Base-by-base conservation (phyloP, 2,113 vertebrate species). In the Syngnathus typhle region DNA sequence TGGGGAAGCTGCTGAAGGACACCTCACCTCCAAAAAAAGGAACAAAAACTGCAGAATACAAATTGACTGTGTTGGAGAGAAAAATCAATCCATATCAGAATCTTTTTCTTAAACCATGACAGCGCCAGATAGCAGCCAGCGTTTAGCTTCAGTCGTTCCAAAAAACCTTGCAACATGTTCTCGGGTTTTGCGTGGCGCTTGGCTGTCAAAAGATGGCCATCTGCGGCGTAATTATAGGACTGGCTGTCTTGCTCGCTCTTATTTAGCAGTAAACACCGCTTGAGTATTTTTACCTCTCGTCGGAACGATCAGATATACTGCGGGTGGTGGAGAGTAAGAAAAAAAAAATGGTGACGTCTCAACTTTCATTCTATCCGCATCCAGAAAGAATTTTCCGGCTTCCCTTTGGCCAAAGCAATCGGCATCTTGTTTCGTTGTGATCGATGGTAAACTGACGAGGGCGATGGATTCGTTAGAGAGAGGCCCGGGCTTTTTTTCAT, bases 361-460 rank as follows among this genome's bases (percentile, higher is more conserved):
- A 13, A 23, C 38, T n/a, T n/a, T 43, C 60, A 61, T 43, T 21
- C 3, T 12, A 43, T 39, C n/a, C 0, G 38, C 39, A 23, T 61
- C 23, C n/a, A 15, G 27, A 32, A 32, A 32, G 27, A 32, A 32
- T 21, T 4, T n/a, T 0, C 21, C 13, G 19, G 49, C 32, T 65
- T 36, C 19, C n/a, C 47, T 37, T 1, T n/a, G 21, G 13, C 43
- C 59, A 11, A 11, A 69, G 43, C 54, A 60, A 47, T 64, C 74
- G 46, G 16, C 68, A 71, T 59, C 67, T 72, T 32, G 67, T 47
- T 72, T 23, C 44, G n/a, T 59, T 37, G 44, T 73, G 72, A 86
- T 86, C 74, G 66, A 67, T 82, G 63, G 81, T 78, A 78, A 82
- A 84, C 69, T 65, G 81, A 84, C 71, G 47, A 67, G 66, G 69